Evolutionary conservation across 1,140 invertebrate species (phyloP), one percentile per base, ranked within the genome.

Genomic region (Bradynema listronoti): DNA sequence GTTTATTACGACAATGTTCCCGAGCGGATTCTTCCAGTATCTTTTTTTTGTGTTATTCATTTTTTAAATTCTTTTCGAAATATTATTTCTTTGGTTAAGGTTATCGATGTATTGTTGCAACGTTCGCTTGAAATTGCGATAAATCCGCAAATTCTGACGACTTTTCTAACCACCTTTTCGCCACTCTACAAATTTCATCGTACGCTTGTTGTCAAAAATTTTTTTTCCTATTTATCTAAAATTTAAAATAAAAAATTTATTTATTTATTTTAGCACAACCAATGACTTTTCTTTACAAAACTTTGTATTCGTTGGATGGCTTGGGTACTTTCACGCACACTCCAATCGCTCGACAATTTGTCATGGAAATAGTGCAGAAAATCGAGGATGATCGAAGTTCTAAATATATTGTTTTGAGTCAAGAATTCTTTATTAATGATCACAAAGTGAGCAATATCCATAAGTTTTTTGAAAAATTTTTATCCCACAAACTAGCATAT

Each of bases 271-370:
- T 25, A 66, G 65, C 65, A 27, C 68, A 71, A 24, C 65, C 65
- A 49, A 64, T 67, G 43, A 70, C 70, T 11, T 67, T 66, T 50
- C 16, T 67, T 2, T 67, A 67, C 61, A 72, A 73, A 58, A 71
- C 65, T n/a, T 30, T 61, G 6, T 67, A 64, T 27, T 63, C 59
- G 16, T 36, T 60, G 27, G 58, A 60, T 36, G 39, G 36, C 27
- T n/a, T 62, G 33, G 33, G 34, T n/a, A 50, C 47, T n/a, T 50
- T 55, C 33, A 27, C 52, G 3, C 52, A 55, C 50, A 55, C 52
- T 32, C 56, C 55, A 59, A 29, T 32, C 16, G 46, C 50, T 43
- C 61, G 61, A 1, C 39, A 65, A 41, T 63, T 63, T 52, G 61
- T 63, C 9, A 2, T 63, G 22, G 57, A 66, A 33, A 63, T 63